Percentiles rank a stretch among this genome's conserved stretches.
These are phyloP conservation scores for Chironomus tentans DNA, from an alignment of 2,888 invertebrate genomes.

Conservation along the genomic window DNA sequence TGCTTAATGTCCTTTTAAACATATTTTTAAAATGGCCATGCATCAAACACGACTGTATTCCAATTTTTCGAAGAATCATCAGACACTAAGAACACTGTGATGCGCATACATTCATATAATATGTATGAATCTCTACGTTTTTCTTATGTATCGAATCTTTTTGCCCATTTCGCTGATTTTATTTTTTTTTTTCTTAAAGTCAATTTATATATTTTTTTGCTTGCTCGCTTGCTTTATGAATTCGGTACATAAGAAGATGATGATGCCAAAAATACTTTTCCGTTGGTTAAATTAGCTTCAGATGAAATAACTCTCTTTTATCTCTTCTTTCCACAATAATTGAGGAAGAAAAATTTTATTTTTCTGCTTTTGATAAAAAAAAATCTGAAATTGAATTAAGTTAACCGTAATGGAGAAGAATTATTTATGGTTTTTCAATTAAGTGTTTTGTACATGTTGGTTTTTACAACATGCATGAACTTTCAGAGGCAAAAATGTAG, in stretches of 20 bases:
- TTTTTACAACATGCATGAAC: not conserved
- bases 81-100: too few species aligned
- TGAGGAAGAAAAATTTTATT: not conserved
- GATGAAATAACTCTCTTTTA: not conserved
- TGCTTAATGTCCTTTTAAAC: too few species aligned
- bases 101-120: too few species aligned
- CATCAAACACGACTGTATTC: too few species aligned
- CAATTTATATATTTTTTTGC: not conserved
- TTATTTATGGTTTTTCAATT: slow-evolving; percentile 7
- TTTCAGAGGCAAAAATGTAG: not conserved
- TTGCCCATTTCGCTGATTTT: not conserved
- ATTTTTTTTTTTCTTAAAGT: not conserved
- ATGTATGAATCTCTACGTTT: not conserved
- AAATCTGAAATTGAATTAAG: not conserved
- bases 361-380: not conserved
- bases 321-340: not conserved
- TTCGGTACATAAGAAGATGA: not conserved
- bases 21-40: too few species aligned
- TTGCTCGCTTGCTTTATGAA: not conserved
- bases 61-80: too few species aligned
- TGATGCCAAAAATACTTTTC: slow-evolving; percentile 8
- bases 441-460: not conserved
- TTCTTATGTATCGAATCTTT: not conserved
- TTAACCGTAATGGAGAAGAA: not conserved
- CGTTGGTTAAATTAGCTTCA: slow-evolving; percentile 6